Conservation (phyloP, 1,140 invertebrate genomes). For the Dendrolimus punctatus region DNA sequence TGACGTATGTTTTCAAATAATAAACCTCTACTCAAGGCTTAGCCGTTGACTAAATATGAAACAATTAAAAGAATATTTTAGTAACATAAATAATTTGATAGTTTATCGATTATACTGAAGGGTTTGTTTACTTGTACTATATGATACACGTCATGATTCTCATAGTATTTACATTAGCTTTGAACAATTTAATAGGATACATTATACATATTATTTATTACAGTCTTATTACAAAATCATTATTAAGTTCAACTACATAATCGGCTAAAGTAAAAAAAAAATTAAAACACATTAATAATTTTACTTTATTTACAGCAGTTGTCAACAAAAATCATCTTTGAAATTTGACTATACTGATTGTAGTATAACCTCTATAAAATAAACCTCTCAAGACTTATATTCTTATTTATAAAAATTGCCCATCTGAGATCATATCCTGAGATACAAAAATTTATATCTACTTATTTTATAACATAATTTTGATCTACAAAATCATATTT, state of each 20-base stretch:
- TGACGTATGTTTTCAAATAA: no score
- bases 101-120: not conserved
- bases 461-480: slow-evolving; percentile 1
- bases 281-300: no score
- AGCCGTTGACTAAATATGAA: no score
- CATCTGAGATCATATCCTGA: slow-evolving; percentile 58
- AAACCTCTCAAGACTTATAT: slow-evolving; percentile 7
- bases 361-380: no score
- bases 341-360: no score
- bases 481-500: not conserved
- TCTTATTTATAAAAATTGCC: slow-evolving; percentile 42
- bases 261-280: not conserved
- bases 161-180: slow-evolving; percentile 38
- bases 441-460: slow-evolving; percentile 21
- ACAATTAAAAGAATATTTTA: no score
- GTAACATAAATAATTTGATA: slow-evolving; percentile 9
- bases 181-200: slow-evolving; percentile 22
- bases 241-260: slow-evolving; percentile 5
- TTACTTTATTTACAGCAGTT: no score
- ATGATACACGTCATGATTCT: slow-evolving; percentile 10
- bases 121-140: slow-evolving; percentile 12
- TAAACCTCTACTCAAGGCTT: no score
- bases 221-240: slow-evolving; percentile 32
- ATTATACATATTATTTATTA: no score
- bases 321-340: no score